These are phyloP conservation scores for Oophaga pumilio DNA, from an alignment of 2,113 vertebrate genomes.

Conservation along the genomic window DNA sequence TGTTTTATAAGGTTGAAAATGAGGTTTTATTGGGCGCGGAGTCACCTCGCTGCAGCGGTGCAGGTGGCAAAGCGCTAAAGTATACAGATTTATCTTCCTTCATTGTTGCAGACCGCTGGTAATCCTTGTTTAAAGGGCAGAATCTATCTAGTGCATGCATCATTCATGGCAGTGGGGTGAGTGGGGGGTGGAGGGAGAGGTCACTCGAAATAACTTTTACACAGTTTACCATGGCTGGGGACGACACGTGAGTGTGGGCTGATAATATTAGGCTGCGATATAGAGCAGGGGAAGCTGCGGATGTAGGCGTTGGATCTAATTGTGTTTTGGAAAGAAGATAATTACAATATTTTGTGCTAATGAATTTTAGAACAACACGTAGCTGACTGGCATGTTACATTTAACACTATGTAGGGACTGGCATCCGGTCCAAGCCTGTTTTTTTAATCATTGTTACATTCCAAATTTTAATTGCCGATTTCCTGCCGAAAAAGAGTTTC, in stretches of 20 bases:
- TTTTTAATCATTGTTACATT: background rate
- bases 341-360: background rate
- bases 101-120: background rate
- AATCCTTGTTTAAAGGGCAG: slow-evolving; percentile 38
- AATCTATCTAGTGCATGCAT: background rate
- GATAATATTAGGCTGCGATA: background rate
- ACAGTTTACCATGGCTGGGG: background rate
- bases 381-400: background rate
- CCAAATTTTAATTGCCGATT: slow-evolving; percentile 3
- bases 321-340: background rate
- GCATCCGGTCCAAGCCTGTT: background rate
- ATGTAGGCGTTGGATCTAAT: background rate
- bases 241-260: background rate
- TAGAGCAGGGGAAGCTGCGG: background rate
- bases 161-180: background rate
- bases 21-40: slow-evolving; percentile 40
- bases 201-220: background rate
- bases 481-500: background rate
- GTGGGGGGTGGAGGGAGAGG: background rate
- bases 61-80: slow-evolving; percentile 27
- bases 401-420: background rate
- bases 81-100: slow-evolving; percentile 33
- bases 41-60: slow-evolving; percentile 15
- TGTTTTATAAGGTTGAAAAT: slow-evolving; percentile 53
- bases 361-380: background rate